phyloP scores from a whole-genome alignment of 2,888 invertebrate genomes.

The Crematogaster levior region DNA sequence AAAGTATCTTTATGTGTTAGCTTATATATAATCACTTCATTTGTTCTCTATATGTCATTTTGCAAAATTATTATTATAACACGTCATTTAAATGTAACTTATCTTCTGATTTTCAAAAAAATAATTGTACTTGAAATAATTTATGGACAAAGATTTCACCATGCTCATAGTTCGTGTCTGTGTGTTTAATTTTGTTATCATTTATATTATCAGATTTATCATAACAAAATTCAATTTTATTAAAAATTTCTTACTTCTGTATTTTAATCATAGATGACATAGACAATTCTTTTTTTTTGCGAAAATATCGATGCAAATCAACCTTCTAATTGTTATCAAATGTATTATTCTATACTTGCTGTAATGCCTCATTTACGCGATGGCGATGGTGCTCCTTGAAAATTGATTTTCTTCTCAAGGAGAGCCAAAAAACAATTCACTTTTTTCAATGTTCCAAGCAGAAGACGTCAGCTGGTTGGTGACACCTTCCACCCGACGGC shows the following conservation, averaged over 20 bases:
- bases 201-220: background rate
- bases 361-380: conserved; percentile 3
- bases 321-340: conserved; percentile 12
- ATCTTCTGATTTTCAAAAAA: background rate
- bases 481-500: conserved; percentile 47
- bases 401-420: conserved; percentile 65
- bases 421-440: conserved; percentile 62
- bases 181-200: background rate
- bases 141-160: background rate
- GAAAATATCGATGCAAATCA: background rate
- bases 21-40: background rate
- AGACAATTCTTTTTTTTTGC: background rate
- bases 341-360: background rate
- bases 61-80: background rate
- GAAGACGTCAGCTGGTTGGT: conserved; percentile 64
- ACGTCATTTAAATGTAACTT: too few species aligned
- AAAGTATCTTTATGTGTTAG: background rate
- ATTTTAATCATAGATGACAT: background rate
- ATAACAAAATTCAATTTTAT: background rate
- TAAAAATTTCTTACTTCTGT: background rate
- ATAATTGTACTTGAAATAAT: background rate
- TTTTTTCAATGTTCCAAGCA: conserved; percentile 65
- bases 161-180: background rate
- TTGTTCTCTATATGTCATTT: background rate
- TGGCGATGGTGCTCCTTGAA: background rate